These are phyloP conservation scores for Zygothrica quintamaculata DNA, from an alignment of 2,888 invertebrate species.

Conservation along the genomic window DNA sequence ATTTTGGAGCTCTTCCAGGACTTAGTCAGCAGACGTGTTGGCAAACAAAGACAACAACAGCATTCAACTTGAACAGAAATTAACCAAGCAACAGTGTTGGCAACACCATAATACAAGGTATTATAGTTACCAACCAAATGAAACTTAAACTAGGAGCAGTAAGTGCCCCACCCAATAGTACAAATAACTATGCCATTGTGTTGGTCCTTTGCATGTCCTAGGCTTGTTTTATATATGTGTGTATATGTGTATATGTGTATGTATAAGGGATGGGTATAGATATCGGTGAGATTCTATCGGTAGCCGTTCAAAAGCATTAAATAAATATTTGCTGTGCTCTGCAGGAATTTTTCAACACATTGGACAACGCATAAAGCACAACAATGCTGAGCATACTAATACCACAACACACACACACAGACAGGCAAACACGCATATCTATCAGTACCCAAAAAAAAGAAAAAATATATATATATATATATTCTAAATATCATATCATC, in stretches of 20 bases:
- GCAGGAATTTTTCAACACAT: conserved; percentile 77
- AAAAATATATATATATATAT: conserved; percentile 32
- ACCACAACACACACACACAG: conserved; percentile 21
- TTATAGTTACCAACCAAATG: no score
- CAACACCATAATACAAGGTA: background rate
- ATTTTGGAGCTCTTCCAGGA: conserved; percentile 51
- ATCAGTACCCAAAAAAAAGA: conserved; percentile 41
- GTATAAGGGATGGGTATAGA: conserved; percentile 18
- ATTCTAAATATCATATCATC: conserved; percentile 78
- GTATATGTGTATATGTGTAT: no score
- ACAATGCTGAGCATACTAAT: conserved; percentile 36
- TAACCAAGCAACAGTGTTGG: conserved; percentile 67
- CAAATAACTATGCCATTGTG: conserved; percentile 34
- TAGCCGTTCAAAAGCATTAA: conserved; percentile 70
- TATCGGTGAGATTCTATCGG: conserved; percentile 47
- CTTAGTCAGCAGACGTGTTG: conserved; percentile 61
- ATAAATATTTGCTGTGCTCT: conserved; percentile 78
- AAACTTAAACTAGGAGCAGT: no score
- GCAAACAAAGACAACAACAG: conserved; percentile 53
- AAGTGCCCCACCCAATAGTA: conserved; percentile 9
- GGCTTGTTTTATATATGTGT: conserved; percentile 8
- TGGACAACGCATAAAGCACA: conserved; percentile 51
- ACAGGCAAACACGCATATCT: conserved; percentile 2
- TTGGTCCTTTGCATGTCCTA: conserved; percentile 50
- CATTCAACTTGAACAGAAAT: conserved; percentile 54